Conservation (phyloP, 2,888 invertebrate species). For the Hydropsyche betteni region DNA sequence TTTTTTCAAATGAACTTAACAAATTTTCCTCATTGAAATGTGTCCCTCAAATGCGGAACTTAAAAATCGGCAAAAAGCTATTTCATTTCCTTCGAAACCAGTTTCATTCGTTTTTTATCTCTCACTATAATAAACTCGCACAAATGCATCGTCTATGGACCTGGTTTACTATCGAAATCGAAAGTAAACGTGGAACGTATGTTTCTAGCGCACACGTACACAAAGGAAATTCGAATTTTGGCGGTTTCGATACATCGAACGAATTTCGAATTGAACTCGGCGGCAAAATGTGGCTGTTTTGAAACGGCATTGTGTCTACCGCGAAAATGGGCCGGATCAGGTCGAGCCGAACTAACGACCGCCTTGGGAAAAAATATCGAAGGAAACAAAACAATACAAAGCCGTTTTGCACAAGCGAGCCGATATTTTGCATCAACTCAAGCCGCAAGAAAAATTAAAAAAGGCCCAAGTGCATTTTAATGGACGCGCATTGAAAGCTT, state of each 20-base stretch:
- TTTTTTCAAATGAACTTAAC: no score
- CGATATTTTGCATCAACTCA: conserved; percentile 11
- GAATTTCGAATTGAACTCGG: no score
- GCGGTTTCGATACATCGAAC: no score
- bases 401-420: not conserved
- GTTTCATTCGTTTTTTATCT: not conserved
- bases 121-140: no score
- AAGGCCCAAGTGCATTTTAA: no score
- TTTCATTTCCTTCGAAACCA: conserved; percentile 12
- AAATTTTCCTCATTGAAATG: not conserved
- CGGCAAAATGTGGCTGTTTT: conserved; percentile 10
- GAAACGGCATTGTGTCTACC: conserved; percentile 9
- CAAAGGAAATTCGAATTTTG: not conserved
- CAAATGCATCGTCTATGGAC: conserved; percentile 24
- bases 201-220: not conserved
- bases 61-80: not conserved
- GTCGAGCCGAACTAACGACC: conserved; percentile 24
- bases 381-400: conserved; percentile 6
- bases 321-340: conserved; percentile 1
- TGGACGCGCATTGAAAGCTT: no score
- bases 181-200: conserved; percentile 23
- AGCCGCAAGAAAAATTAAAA: not conserved
- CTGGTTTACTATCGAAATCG: not conserved
- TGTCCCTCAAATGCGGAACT: conserved; percentile 18
- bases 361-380: conserved; percentile 9